phyloP scores from a whole-genome alignment of 1,140 invertebrate genomes.

The Monochamus saltuarius region DNA sequence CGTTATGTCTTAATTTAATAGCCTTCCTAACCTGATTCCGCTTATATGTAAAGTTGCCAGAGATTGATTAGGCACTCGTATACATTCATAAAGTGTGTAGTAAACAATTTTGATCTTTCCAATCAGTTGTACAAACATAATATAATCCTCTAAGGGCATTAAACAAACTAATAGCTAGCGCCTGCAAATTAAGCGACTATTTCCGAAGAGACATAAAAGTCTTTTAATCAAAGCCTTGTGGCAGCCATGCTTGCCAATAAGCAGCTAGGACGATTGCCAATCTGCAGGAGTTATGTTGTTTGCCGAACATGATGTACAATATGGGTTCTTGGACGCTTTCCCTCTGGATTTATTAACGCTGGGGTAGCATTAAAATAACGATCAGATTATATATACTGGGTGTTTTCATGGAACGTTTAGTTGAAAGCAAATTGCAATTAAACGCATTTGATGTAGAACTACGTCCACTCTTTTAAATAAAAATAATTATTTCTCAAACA shows the following conservation, averaged over 20 bases:
- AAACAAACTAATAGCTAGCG: slow-evolving; percentile 26
- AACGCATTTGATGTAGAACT: too few species aligned
- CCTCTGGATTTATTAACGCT: too few species aligned
- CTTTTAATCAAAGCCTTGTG: slow-evolving; percentile 32
- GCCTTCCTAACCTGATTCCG: too few species aligned
- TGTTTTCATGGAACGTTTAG: too few species aligned
- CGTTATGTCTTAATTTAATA: too few species aligned
- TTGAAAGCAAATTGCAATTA: too few species aligned
- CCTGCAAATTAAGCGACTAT: slow-evolving; percentile 23
- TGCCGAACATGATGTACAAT: slow-evolving; percentile 36
- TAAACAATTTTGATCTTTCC: slow-evolving; percentile 27
- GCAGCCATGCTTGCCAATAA: slow-evolving; percentile 32
- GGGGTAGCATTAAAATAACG: too few species aligned
- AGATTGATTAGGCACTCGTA: too few species aligned
- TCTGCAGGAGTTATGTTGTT: slow-evolving; percentile 40
- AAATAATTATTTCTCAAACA: too few species aligned
- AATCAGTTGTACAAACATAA: slow-evolving; percentile 36
- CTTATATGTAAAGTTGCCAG: too few species aligned
- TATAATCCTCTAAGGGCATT: slow-evolving; percentile 23
- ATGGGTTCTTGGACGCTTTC: slow-evolving; percentile 3
- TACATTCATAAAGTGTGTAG: neutral
- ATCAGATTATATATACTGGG: too few species aligned
- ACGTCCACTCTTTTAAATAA: too few species aligned
- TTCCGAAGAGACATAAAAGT: slow-evolving; percentile 23
- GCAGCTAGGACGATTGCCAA: slow-evolving; percentile 32